phyloP scores from a whole-genome alignment of 1,140 invertebrate genomes.

The Ceratina japonica region DNA sequence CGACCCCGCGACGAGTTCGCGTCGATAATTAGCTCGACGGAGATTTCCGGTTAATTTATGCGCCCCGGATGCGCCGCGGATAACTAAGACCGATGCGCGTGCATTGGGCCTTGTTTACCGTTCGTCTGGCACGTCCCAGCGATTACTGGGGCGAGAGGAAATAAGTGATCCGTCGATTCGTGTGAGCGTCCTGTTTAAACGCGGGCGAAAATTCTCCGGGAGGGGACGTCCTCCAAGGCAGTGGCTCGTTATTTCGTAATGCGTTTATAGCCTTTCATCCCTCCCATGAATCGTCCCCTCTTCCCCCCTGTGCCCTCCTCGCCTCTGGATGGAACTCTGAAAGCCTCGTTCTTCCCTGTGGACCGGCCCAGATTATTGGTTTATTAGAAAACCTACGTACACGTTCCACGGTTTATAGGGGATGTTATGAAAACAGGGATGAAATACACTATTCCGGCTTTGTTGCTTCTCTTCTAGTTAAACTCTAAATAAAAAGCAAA shows the following conservation, averaged over 20 bases:
- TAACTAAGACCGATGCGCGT: conserved; percentile 27
- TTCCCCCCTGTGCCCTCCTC: conserved; percentile 17
- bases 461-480: no score
- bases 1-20: conserved; percentile 58
- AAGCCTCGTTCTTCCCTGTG: conserved; percentile 49
- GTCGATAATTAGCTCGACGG: conserved; percentile 59
- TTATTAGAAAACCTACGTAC: conserved; percentile 67
- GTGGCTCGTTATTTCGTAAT: conserved; percentile 58
- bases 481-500: no score
- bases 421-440: conserved; percentile 12
- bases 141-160: neutral
- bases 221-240: conserved; percentile 27
- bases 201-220: no score
- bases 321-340: conserved; percentile 14
- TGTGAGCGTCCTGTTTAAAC: conserved; percentile 30
- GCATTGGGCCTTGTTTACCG: no score
- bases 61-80: conserved; percentile 34
- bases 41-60: conserved; percentile 62
- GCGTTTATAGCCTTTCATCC: conserved; percentile 57
- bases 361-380: conserved; percentile 62
- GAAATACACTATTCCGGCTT: conserved; percentile 1
- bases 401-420: conserved; percentile 4
- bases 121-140: no score
- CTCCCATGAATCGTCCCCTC: conserved; percentile 37
- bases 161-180: neutral